These are phyloP conservation scores for Hydrophis major DNA, from an alignment of 2,797 vertebrate species.

Conservation along the genomic window DNA sequence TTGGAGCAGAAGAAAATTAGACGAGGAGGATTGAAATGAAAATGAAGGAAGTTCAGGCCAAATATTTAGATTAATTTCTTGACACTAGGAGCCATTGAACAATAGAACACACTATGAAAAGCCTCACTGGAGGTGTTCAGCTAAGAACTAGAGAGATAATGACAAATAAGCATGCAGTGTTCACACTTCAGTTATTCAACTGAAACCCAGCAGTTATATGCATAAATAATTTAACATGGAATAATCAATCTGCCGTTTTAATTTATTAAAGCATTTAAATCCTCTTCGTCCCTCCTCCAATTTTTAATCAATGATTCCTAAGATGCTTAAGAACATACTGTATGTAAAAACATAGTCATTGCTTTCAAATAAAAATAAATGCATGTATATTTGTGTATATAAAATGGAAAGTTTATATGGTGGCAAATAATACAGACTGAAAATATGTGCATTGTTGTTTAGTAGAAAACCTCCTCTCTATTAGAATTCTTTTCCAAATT, in stretches of 20 bases:
- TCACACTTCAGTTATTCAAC: neutral
- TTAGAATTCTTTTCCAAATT: neutral
- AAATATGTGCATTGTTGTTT: conserved; percentile 23
- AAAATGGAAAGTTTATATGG: neutral
- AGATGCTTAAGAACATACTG: neutral
- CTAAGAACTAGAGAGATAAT: neutral
- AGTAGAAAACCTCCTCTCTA: neutral
- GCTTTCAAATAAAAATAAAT: conserved; percentile 24
- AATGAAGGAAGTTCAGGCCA: neutral
- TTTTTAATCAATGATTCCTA: neutral
- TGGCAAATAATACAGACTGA: neutral
- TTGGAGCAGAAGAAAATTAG: neutral
- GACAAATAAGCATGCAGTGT: neutral
- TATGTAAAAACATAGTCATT: neutral
- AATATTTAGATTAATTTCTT: neutral
- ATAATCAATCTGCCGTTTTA: conserved; percentile 9
- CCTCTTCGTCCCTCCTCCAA: neutral
- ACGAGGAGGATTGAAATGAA: neutral
- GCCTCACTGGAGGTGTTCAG: neutral
- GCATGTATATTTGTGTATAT: conserved; percentile 12
- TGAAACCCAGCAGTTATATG: neutral
- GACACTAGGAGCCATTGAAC: neutral
- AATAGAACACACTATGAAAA: neutral
- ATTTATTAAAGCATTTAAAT: neutral
- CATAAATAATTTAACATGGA: neutral